phyloP scores from a whole-genome alignment of 2,797 vertebrate genomes.

The Sternotherus odoratus region DNA sequence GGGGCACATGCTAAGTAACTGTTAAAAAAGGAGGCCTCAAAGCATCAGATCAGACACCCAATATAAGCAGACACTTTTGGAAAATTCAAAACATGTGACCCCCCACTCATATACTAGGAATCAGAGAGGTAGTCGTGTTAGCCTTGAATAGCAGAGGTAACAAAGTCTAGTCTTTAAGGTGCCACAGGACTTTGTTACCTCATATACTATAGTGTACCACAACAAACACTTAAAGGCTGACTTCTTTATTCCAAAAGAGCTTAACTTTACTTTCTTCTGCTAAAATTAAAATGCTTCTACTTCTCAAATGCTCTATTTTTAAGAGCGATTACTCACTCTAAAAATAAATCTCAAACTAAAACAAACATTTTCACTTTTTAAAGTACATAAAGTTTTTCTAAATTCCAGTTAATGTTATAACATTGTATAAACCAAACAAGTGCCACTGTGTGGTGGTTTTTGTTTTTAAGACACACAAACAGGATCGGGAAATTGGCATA shows the following conservation, averaged over 20 bases:
- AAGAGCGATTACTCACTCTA: background rate
- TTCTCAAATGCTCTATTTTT: background rate
- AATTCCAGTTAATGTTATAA: background rate
- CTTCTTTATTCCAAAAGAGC: background rate
- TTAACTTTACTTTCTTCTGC: background rate
- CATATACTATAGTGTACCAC: background rate
- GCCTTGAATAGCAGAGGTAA: too few species aligned
- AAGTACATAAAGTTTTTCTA: background rate
- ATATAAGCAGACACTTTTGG: background rate
- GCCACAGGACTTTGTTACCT: too few species aligned
- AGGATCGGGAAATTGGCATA: constrained; percentile 23
- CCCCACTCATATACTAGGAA: too few species aligned
- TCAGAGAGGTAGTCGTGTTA: too few species aligned
- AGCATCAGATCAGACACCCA: background rate
- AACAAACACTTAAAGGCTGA: background rate
- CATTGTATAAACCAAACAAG: background rate
- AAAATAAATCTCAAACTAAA: background rate
- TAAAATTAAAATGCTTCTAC: background rate
- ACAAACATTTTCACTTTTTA: background rate
- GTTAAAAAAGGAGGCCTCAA: background rate
- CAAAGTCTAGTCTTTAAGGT: too few species aligned
- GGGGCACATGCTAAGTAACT: background rate
- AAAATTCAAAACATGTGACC: background rate
- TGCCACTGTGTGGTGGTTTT: background rate
- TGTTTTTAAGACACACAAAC: background rate